phyloP scores from a whole-genome alignment of 2,888 invertebrate species.

The Trachelus iudaicus region DNA sequence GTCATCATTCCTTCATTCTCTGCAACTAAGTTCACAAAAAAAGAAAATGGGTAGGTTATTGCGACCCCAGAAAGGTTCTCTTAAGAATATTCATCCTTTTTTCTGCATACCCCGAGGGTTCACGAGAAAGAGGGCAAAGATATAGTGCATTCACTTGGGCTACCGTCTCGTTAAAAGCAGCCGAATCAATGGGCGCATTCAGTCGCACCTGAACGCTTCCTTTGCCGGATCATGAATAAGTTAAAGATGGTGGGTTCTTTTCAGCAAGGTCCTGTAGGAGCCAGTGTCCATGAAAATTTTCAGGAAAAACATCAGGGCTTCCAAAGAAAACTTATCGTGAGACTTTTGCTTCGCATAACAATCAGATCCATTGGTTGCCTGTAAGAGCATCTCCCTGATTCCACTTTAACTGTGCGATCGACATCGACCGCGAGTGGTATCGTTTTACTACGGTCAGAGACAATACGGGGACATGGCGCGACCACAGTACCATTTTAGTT shows the following conservation, averaged over 20 bases:
- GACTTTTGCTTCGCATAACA: neutral
- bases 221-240: slow-evolving; percentile 27
- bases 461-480: neutral
- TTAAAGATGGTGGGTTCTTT: neutral
- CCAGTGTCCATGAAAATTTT: neutral
- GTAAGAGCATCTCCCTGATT: neutral
- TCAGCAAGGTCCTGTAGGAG: neutral
- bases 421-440: neutral
- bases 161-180: neutral
- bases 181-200: slow-evolving; percentile 33
- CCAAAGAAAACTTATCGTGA: neutral
- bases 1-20: neutral
- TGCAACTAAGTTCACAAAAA: neutral
- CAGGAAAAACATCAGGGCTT: neutral
- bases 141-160: neutral
- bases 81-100: neutral
- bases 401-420: neutral
- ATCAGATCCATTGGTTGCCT: neutral
- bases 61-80: neutral
- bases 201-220: slow-evolving; percentile 31
- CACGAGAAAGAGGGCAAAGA: neutral
- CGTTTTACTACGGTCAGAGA: neutral
- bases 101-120: neutral
- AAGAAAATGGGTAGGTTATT: neutral
- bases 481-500: neutral